Percentiles rank a stretch among this genome's conserved stretches.
Evolutionary conservation across 2,888 invertebrate species (phyloP).

Genomic region (Meteorus cinctellus): DNA sequence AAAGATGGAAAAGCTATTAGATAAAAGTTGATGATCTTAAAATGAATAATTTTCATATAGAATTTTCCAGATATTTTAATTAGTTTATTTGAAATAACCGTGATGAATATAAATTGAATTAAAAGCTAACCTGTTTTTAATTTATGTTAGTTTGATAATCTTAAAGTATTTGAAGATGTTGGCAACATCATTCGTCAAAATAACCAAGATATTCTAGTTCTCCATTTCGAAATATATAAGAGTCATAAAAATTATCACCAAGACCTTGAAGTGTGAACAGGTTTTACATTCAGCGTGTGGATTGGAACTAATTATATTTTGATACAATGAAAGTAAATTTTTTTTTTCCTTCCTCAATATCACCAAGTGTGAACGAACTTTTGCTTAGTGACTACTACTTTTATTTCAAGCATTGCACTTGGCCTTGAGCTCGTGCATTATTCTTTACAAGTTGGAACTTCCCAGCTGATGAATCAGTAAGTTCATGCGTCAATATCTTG

Average conservation of each 20-base stretch:
- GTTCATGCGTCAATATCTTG: too few relatives aligned
- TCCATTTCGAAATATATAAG: too few relatives aligned
- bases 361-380: conserved; percentile 23
- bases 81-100: not conserved
- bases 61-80: not conserved
- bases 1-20: too few relatives aligned
- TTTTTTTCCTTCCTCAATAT: not conserved
- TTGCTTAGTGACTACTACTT: conserved; percentile 20
- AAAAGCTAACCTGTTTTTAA: not conserved
- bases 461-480: not conserved
- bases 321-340: not conserved
- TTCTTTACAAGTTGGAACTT: not conserved
- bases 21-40: too few relatives aligned
- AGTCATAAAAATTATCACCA: too few relatives aligned
- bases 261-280: too few relatives aligned
- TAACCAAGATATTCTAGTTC: too few relatives aligned
- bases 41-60: too few relatives aligned
- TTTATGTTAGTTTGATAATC: too few relatives aligned
- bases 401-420: conserved; percentile 37
- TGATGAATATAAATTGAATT: not conserved
- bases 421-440: conserved; percentile 22
- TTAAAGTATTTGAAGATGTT: too few relatives aligned
- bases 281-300: too few relatives aligned
- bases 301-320: not conserved
- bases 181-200: too few relatives aligned